Evolutionary conservation across 2,113 vertebrate genomes (phyloP), one percentile per base, ranked within the genome.

Genomic region (Amia ocellicauda): DNA sequence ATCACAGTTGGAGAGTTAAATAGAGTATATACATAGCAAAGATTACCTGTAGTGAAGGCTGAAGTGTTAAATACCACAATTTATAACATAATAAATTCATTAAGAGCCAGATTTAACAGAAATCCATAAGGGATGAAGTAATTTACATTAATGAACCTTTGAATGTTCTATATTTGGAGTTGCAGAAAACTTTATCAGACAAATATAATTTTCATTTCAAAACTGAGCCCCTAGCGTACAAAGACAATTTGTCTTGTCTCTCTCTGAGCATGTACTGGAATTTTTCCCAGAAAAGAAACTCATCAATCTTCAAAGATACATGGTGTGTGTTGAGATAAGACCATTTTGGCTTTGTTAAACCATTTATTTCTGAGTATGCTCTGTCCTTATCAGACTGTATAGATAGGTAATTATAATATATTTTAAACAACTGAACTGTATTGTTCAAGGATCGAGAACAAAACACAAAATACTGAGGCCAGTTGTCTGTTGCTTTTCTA

Each of bases 331-430:
- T n/a, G 73, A 78, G 83, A 85, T 85, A 83, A 81, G 80, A 73
- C 70, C 75, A 74, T 85, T 84, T 83, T 78, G 80, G 78, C 77
- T 72, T 62, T 43, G 71, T 72, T 58, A 74, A 81, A 78, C 83
- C 80, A 68, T 43, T 78, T 78, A 85, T 86, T 79, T 80, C 83
- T 86, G 79, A 84, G 31, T 41, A 3, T 19, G 10, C 26, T 47
- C 78, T 69, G 55, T 52, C 75, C 80, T 84, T 84, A 85, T 86
- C 85, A 80, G 79, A 78, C 83, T 79, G 83, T 72, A 20, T 74
- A 79, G 83, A 80, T 75, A 84, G 81, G 80, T 79, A 78, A 76
- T 79, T 78, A 60, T 78, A 82, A 84, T 82, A 81, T 80, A 86
- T 83, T 43, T 78, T 66, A 69, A 60, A 59, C 65, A 24, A 70